Conservation (phyloP, 2,113 vertebrate species). For the Sylvicapra grimmia region DNA sequence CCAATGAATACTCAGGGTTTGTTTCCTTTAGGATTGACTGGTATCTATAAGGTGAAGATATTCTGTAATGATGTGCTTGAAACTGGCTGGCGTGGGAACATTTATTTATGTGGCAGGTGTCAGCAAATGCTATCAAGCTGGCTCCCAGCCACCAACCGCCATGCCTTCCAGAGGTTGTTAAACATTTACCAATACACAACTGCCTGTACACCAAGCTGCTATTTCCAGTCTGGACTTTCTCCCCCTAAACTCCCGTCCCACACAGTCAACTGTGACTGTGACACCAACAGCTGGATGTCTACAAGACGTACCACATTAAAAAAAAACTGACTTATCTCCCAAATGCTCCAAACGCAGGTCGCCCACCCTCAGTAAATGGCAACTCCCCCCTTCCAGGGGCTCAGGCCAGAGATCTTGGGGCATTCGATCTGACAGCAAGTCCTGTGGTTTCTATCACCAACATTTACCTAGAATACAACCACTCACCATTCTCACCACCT, state of each 20-base stretch:
- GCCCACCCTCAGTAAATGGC: not conserved
- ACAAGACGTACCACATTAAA: not conserved
- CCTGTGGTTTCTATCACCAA: not conserved
- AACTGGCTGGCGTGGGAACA: fast-evolving
- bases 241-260: not conserved
- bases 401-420: not conserved
- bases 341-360: not conserved
- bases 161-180: not conserved
- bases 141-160: no score
- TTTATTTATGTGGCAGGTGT: not conserved
- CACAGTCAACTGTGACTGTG: not conserved
- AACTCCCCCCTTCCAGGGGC: no score
- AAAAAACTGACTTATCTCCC: not conserved
- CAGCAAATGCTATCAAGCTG: not conserved
- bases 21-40: not conserved
- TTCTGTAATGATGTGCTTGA: not conserved
- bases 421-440: not conserved
- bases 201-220: not conserved
- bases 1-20: not conserved
- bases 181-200: not conserved
- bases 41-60: not conserved
- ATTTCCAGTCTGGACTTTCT: not conserved
- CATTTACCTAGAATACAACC: not conserved
- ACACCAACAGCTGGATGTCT: not conserved
- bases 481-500: not conserved